Percentiles rank a stretch among this genome's conserved stretches.
Evolutionary conservation across 1,140 invertebrate species (phyloP).

Genomic region (Bradysia coprophila): DNA sequence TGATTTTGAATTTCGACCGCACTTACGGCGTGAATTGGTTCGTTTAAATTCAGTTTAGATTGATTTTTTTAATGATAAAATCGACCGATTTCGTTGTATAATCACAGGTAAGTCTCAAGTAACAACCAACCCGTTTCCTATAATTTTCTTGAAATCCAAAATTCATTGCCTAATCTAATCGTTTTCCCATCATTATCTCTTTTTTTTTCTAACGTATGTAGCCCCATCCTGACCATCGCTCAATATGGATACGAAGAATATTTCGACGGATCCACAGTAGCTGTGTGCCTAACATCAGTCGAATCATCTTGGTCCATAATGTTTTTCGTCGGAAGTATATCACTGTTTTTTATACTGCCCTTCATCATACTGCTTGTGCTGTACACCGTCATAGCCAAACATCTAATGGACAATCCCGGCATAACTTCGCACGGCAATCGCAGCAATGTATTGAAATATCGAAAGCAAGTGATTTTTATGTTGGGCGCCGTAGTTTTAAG

Average conservation of each 20-base stretch:
- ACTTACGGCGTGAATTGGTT: no score
- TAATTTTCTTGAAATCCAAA: no score
- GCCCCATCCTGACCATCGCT: background rate
- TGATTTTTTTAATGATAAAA: no score
- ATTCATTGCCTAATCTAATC: no score
- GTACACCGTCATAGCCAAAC: constrained; percentile 57
- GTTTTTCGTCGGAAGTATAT: constrained; percentile 53
- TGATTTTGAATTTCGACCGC: no score
- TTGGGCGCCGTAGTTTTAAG: constrained; percentile 63
- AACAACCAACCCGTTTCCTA: no score
- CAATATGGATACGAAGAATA: background rate
- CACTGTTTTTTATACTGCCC: constrained; percentile 61
- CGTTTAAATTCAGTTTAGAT: no score
- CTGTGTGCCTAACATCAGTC: constrained; percentile 46
- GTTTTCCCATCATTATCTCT: background rate
- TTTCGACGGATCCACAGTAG: constrained; percentile 13
- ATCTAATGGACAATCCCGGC: constrained; percentile 40
- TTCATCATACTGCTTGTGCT: constrained; percentile 54
- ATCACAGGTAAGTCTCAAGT: no score
- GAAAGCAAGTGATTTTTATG: constrained; percentile 60
- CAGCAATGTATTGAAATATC: constrained; percentile 25
- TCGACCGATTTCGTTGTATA: no score
- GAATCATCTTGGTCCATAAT: constrained; percentile 44
- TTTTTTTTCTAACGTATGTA: background rate
- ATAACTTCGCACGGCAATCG: constrained; percentile 1